These are phyloP conservation scores for Oscheius sp. DNA, from an alignment of 2,888 invertebrate genomes.

Conservation along the genomic window DNA sequence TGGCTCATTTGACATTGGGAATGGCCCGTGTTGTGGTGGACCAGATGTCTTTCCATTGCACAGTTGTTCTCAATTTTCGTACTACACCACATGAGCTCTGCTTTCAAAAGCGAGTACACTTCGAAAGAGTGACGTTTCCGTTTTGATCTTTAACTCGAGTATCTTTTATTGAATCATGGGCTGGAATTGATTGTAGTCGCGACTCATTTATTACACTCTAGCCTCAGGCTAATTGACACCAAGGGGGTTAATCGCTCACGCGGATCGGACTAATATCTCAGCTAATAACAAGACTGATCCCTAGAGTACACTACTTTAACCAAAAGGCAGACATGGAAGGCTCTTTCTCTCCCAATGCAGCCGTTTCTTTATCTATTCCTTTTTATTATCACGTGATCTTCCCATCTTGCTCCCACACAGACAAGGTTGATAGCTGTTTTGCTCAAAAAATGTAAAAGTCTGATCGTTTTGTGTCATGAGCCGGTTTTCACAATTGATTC, in stretches of 20 bases:
- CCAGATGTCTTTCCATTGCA: conserved; percentile 9
- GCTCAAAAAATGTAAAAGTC: not conserved
- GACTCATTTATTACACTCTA: conserved; percentile 19
- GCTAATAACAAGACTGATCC: no score
- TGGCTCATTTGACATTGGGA: conserved; percentile 12
- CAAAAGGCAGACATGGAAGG: no score
- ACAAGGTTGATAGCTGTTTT: no score
- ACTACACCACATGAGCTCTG: no score
- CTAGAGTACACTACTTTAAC: no score
- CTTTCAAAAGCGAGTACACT: no score
- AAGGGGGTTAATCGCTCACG: conserved; percentile 14
- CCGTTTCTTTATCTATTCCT: conserved; percentile 7
- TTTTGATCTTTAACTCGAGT: no score
- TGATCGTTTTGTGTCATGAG: not conserved
- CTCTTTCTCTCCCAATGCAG: not conserved
- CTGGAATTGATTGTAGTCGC: not conserved
- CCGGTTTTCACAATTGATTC: conserved; percentile 21
- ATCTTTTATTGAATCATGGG: no score
- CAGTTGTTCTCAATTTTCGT: not conserved
- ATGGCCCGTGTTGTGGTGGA: not conserved
- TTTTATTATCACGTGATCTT: conserved; percentile 6
- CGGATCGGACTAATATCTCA: not conserved
- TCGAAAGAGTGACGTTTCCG: no score
- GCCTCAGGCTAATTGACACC: conserved; percentile 17
- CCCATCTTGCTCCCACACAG: no score